Evolutionary conservation across 2,113 vertebrate genomes (phyloP), one percentile per base, ranked within the genome.

Genomic region (Apus apus): DNA sequence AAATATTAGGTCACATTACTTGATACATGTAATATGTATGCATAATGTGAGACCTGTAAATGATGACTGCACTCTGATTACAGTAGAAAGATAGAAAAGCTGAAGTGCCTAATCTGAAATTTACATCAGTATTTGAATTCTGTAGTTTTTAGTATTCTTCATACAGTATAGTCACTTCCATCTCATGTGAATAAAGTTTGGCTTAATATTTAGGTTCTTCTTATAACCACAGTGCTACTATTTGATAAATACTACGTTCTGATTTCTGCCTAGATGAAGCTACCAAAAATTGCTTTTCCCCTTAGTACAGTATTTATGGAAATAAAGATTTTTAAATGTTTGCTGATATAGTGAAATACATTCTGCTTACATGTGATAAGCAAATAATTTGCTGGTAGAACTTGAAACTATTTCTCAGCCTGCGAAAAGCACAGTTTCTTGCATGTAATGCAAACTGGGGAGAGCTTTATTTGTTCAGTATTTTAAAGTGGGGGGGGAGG

Each of bases 401-500:
- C 40, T 92, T 81, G 11, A 68, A 40, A 40, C 13, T 72, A 1
- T 78, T 78, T 75, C 32, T 75, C n/a, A 36, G 40, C 15, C 53
- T 48, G 8, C 43, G 62, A 10, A 48, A 62, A 87, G 25, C 26
- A 27, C 36, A 57, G 18, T 85, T 89, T 89, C 5, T 80, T 80
- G 29, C 14, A 60, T 75, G 14, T 43, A 34, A 14, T 32, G 13
- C 21, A 76, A 74, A 45, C 21, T 45, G 18, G 68, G 36, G 22
- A 77, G 87, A 56, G 20, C 27, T 72, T 38, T 67, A 56, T 73
- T 76, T 89, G 2, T 66, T 87, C 43, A 9, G 14, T 7, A 26
- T 79, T 60, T 64, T 19, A 64, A 56, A 2, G 0, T 1, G 2
- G 3, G 4, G 2, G 3, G 4, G 1, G 21, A 22, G 1, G 6